Evolutionary conservation across 2,888 invertebrate genomes (phyloP).

Genomic region (Pterostichus niger): DNA sequence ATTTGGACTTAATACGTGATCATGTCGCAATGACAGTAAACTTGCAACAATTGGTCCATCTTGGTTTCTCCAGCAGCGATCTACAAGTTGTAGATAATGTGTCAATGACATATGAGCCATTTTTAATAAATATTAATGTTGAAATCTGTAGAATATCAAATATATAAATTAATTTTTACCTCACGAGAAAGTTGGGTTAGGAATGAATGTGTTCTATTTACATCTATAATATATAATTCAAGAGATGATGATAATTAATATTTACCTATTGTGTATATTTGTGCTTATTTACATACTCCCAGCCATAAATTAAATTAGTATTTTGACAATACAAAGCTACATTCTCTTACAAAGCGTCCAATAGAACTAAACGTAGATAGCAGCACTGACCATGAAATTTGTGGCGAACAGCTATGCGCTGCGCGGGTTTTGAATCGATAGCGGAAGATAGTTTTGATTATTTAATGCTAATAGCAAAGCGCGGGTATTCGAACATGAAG

Average conservation of each 20-base stretch:
- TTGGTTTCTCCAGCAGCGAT: conserved; percentile 81
- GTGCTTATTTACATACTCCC: conserved; percentile 5
- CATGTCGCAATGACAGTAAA: conserved; percentile 84
- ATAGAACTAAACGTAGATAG: neutral
- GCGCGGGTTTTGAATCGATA: conserved; percentile 43
- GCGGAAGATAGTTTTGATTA: conserved; percentile 35
- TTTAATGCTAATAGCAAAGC: neutral
- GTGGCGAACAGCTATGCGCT: conserved; percentile 2
- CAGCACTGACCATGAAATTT: neutral
- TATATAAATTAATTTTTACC: neutral
- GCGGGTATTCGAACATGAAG: neutral
- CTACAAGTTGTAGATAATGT: conserved; percentile 77
- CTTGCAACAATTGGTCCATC: conserved; percentile 82
- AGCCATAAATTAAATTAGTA: conserved; percentile 6
- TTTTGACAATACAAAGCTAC: conserved; percentile 11
- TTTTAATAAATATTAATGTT: conserved; percentile 42
- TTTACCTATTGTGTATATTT: neutral
- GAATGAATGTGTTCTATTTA: neutral
- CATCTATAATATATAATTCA: neutral
- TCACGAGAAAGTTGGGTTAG: conserved; percentile 34
- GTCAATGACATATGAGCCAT: conserved; percentile 75
- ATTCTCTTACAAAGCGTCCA: neutral
- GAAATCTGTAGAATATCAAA: conserved; percentile 24
- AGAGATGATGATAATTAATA: conserved; percentile 7
- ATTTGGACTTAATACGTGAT: conserved; percentile 85